Percentiles rank a stretch among this genome's conserved stretches.
phyloP scores from a whole-genome alignment of 2,113 vertebrate genomes.

The Aegotheles bennettii region DNA sequence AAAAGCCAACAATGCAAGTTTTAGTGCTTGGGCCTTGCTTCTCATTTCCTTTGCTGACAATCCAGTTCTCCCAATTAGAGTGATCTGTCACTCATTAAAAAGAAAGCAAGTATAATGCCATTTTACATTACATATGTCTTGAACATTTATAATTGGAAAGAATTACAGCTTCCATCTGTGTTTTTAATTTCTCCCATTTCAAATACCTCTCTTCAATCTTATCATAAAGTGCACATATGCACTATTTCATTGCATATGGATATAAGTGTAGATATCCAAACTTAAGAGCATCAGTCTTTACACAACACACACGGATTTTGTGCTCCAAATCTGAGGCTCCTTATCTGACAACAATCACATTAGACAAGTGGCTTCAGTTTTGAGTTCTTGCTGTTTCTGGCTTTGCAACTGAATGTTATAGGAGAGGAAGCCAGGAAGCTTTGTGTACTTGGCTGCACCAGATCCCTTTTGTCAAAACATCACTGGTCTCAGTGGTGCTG shows the following conservation, averaged over 20 bases:
- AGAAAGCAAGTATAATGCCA: conserved; percentile 20
- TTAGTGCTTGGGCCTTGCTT: background rate
- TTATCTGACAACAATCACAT: background rate
- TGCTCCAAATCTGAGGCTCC: background rate
- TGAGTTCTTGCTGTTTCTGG: background rate
- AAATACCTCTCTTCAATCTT: conserved; percentile 56
- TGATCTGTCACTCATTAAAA: conserved; percentile 57
- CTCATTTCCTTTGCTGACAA: background rate
- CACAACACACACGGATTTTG: background rate
- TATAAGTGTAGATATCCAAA: conserved; percentile 4
- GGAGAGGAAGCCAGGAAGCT: background rate
- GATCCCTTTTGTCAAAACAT: background rate
- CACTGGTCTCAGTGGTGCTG: background rate
- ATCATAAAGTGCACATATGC: background rate
- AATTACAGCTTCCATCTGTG: conserved; percentile 67
- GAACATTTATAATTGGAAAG: conserved; percentile 52
- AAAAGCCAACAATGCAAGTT: background rate
- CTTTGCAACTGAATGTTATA: background rate
- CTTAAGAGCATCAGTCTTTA: background rate
- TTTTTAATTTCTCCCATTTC: conserved; percentile 52
- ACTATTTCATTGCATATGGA: conserved; percentile 31
- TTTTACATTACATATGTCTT: conserved; percentile 37
- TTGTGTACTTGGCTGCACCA: background rate
- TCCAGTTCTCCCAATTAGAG: conserved; percentile 8
- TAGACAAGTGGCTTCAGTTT: background rate